Evolutionary conservation across 1,140 invertebrate species (phyloP), one percentile per base, ranked within the genome.

Genomic region (Vanessa atalanta): DNA sequence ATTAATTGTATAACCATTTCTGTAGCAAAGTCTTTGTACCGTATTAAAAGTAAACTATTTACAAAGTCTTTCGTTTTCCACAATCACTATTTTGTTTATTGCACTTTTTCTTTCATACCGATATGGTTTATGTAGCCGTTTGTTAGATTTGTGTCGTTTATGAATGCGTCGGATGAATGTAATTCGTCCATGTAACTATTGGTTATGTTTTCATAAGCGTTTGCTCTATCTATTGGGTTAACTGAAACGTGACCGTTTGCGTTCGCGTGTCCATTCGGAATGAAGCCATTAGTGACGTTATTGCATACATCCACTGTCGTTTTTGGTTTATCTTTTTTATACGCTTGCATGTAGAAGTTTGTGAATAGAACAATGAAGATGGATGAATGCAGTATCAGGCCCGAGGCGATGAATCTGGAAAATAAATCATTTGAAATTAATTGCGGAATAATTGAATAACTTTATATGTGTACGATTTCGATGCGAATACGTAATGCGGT

Each of bases 321-420:
- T 65, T 75, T 78, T 14, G 78, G 78, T 60, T 72, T 80, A 0
- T 80, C 70, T 80, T 93, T 93, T 77, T 94, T 95, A 80, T 98
- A 98, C 75, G 97, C 96, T 88, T 96, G 96, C 76, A 96, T 94
- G 91, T 98, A 99, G 94, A 99, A 99, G 92, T 99, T 96, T 76
- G 95, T 96, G 94, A 99, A 99, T 43, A 99, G 95, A 23, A 95
- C 94, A 89, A 98, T 97, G 94, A 99, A 99, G 78, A 99, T 97
- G 26, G 96, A 94, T 4, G 98, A 97, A 89, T 99, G 98, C 1
- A 97, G 93, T 76, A 98, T 93, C 65, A 98, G 90, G 61, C 97
- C 94, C 69, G 95, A 93, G 3, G 96, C 96, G 16, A 97, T 95
- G 72, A 97, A 79, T 71, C 93, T 93, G 85, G 2, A 87, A 88